Evolutionary conservation across 2,113 vertebrate species (phyloP).

Genomic region (Echinops telfairi): DNA sequence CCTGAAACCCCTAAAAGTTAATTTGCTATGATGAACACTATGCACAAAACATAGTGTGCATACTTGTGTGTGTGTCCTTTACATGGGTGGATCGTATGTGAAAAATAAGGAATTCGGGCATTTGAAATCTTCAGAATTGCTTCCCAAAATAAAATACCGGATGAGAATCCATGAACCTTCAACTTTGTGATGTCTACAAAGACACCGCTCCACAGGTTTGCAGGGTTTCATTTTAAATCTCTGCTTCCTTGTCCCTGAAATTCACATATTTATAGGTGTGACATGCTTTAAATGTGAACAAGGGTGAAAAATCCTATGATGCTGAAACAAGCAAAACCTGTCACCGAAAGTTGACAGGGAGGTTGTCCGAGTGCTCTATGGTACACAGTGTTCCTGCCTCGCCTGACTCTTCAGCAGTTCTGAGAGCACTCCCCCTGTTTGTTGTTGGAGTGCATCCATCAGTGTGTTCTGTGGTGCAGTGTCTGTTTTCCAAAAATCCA

Average conservation of each 20-base stretch:
- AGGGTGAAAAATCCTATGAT: slow-evolving; percentile 50
- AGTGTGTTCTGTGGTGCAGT: slow-evolving; percentile 39
- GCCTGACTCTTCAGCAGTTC: slow-evolving; percentile 40
- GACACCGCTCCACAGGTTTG: background rate
- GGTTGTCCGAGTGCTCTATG: slow-evolving; percentile 54
- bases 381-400: slow-evolving; percentile 67
- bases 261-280: slow-evolving; percentile 24
- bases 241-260: slow-evolving; percentile 52
- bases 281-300: slow-evolving; percentile 24
- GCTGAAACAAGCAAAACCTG: slow-evolving; percentile 34
- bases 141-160: slow-evolving; percentile 43
- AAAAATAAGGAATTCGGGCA: background rate
- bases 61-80: background rate
- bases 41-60: background rate
- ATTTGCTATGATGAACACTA: background rate
- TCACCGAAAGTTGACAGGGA: slow-evolving; percentile 60
- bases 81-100: background rate
- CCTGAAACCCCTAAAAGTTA: background rate
- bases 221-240: slow-evolving; percentile 48
- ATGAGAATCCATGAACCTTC: background rate
- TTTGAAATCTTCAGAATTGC: background rate
- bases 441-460: slow-evolving; percentile 54
- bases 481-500: slow-evolving; percentile 72
- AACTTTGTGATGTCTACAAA: background rate
- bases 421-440: background rate